Evolutionary conservation across 1,140 invertebrate genomes (phyloP).

Genomic region (Chrysopa pallens): DNA sequence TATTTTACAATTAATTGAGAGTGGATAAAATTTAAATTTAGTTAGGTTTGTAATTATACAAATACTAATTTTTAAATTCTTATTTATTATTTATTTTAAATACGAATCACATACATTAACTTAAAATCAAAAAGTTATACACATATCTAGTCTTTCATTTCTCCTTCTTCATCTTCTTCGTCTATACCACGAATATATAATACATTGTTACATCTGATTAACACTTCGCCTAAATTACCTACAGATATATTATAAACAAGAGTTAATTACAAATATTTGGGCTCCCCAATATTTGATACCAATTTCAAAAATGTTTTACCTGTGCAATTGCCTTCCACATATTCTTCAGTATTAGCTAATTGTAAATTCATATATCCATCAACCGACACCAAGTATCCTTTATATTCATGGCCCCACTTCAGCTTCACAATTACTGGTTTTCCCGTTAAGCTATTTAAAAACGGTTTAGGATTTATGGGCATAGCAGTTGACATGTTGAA

Average conservation of each 20-base stretch:
- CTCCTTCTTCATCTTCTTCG: conserved; percentile 93
- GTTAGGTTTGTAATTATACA: too few species aligned
- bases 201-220: conserved; percentile 98
- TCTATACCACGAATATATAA: conserved; percentile 91
- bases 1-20: too few species aligned
- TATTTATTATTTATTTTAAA: too few species aligned
- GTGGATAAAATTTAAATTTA: too few species aligned
- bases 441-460: conserved; percentile 92
- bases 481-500: conserved; percentile 55
- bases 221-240: conserved; percentile 89
- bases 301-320: conserved; percentile 31
- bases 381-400: conserved; percentile 91
- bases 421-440: conserved; percentile 96
- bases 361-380: conserved; percentile 99
- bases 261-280: too few species aligned
- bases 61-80: too few species aligned
- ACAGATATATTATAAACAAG: too few species aligned
- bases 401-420: conserved; percentile 99
- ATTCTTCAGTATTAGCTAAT: conserved; percentile 96
- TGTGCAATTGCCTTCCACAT: conserved; percentile 76
- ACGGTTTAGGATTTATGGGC: conserved; percentile 99
- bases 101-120: too few species aligned
- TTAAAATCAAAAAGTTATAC: background rate
- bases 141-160: conserved; percentile 78
- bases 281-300: too few species aligned